These are phyloP conservation scores for Eristalis arbustorum DNA, from an alignment of 2,888 invertebrate species.

Conservation along the genomic window DNA sequence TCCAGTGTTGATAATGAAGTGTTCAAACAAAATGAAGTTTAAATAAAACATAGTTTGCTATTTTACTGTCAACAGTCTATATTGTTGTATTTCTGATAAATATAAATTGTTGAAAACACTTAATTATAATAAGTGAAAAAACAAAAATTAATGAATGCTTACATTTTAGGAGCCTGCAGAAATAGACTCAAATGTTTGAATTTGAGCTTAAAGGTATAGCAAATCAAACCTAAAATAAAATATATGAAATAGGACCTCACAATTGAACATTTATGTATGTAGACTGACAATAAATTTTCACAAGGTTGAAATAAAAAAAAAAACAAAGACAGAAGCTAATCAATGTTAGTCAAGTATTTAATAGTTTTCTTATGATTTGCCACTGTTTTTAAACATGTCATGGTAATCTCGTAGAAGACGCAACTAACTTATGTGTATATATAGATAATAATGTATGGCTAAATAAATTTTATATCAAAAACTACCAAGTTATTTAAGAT, in stretches of 20 bases:
- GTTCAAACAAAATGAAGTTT: too few species aligned
- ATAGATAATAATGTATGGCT: background rate
- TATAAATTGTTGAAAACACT: conserved; percentile 5
- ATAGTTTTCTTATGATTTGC: background rate
- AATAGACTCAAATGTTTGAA: background rate
- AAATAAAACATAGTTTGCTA: conserved; percentile 1
- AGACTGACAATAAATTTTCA: background rate
- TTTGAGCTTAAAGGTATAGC: background rate
- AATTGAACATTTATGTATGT: background rate
- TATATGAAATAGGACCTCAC: background rate
- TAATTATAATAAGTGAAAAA: background rate
- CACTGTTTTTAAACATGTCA: background rate
- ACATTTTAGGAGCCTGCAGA: background rate
- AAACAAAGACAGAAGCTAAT: background rate
- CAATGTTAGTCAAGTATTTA: background rate
- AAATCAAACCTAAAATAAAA: background rate
- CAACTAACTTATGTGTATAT: background rate
- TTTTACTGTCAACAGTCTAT: conserved; percentile 30
- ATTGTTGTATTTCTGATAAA: conserved; percentile 35
- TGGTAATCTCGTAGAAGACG: background rate
- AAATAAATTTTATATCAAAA: background rate
- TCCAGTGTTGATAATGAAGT: background rate
- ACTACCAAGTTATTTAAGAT: background rate
- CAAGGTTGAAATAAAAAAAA: background rate
- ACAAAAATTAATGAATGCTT: background rate